Evolutionary conservation across 1,140 invertebrate species (phyloP), one percentile per base, ranked within the genome.

Genomic region (Bombus fervidus): DNA sequence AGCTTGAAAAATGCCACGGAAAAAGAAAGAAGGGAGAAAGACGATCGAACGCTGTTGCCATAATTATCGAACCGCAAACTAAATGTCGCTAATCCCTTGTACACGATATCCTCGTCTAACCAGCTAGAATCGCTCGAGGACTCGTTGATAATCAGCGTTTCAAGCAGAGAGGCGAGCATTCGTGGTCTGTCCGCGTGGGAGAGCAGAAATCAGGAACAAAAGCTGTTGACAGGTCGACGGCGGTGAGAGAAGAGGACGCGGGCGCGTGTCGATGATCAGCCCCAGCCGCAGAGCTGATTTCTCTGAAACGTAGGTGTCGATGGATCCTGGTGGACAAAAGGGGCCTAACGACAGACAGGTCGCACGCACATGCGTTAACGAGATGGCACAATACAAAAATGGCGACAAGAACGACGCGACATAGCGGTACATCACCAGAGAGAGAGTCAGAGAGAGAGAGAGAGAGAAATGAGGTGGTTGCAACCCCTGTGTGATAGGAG

Each of bases 331-430:
- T 25, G 22, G 66, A 62, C 64, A 59, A 71, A 71, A 41, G 47
- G 5, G 18, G 5, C 57, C 43, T 34, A 25, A 18, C 66, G 31
- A 18, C 18, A 25, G 3, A 41, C n/a, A 15, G 3, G 15, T 80
- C 79, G 31, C 79, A 25, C 37, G 31, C 22, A 57, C 47, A 53
- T 41, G 53, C 76, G 53, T 77, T 82, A 75, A 82, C 81, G 64
- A 69, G 37, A 66, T 68, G 5, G 3, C 57, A 66, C n/a, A 8
- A 53, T 53, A 53, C 47, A 22, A 53, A 53, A 53, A 22, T 53
- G 47, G 5, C 43, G 13, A 18, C 5, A 53, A 18, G 57, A 68
- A 41, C 28, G 15, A 9, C 22, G 6, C 25, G 28, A 31, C 25
- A 53, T 53, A 22, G 34, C 25, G 75, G 15, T 12, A 66, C 34